Percentiles rank a stretch among this genome's conserved stretches.
These are phyloP conservation scores for Lycophotia porphyrea DNA, from an alignment of 2,888 invertebrate genomes.

Conservation along the genomic window DNA sequence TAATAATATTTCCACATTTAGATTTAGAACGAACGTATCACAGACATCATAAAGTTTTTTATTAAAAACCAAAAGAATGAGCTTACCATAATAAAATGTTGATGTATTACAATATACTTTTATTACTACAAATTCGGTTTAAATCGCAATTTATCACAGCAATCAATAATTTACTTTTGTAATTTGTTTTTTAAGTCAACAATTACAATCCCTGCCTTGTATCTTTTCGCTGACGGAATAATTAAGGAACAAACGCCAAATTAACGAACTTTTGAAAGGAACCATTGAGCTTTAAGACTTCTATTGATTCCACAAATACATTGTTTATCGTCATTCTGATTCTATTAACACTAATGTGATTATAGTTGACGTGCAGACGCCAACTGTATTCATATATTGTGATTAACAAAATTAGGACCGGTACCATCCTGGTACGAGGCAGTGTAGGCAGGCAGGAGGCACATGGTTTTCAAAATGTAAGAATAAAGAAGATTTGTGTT, in stretches of 20 bases:
- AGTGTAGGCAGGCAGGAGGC: no score
- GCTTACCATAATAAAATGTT: slow-evolving; percentile 3
- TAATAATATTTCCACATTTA: neutral
- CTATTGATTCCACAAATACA: neutral
- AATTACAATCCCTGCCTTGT: neutral
- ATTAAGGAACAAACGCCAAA: neutral
- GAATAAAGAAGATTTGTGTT: no score
- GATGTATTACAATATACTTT: slow-evolving; percentile 12
- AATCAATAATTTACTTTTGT: neutral
- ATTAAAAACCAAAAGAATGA: neutral
- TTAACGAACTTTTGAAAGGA: neutral
- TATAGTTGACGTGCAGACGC: no score
- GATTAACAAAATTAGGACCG: neutral
- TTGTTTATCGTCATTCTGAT: neutral
- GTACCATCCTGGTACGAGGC: no score
- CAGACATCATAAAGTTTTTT: slow-evolving; percentile 11
- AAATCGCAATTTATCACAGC: neutral
- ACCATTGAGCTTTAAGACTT: neutral
- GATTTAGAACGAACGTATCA: neutral
- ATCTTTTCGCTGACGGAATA: neutral
- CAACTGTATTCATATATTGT: neutral
- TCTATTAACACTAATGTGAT: neutral
- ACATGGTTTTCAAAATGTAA: no score
- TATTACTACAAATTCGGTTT: slow-evolving; percentile 11
- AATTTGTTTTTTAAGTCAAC: neutral